phyloP scores from a whole-genome alignment of 2,113 vertebrate genomes.

The Gopherus evgoodei region DNA sequence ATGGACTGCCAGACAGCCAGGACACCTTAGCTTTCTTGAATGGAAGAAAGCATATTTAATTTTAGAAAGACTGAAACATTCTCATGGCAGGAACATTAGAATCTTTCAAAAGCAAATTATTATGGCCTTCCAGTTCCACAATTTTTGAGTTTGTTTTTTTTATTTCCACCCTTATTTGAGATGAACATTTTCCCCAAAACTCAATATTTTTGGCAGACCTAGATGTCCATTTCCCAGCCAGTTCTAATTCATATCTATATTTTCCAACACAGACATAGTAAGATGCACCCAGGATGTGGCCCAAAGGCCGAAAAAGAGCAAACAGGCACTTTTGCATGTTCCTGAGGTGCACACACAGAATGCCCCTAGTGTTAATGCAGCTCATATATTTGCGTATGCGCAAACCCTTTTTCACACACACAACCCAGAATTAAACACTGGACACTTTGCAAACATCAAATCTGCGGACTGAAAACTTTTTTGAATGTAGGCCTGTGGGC shows the following conservation, averaged over 20 bases:
- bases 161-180: too few species aligned
- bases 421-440: neutral
- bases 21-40: neutral
- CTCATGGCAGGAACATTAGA: neutral
- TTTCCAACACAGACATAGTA: neutral
- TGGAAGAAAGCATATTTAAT: neutral
- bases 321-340: accelerated
- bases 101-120: neutral
- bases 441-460: neutral
- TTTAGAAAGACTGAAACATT: neutral
- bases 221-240: too few species aligned
- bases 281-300: neutral
- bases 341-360: neutral
- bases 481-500: neutral
- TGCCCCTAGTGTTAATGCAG: neutral
- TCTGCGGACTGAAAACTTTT: neutral
- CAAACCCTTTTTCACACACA: accelerated
- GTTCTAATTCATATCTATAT: too few species aligned
- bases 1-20: neutral
- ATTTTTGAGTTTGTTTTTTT: too few species aligned
- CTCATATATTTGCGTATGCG: accelerated
- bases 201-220: too few species aligned
- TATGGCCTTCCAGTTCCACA: neutral
- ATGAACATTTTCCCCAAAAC: too few species aligned
- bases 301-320: neutral